Evolutionary conservation across 2,113 vertebrate genomes (phyloP), one percentile per base, ranked within the genome.

Genomic region (Microtus montanus): DNA sequence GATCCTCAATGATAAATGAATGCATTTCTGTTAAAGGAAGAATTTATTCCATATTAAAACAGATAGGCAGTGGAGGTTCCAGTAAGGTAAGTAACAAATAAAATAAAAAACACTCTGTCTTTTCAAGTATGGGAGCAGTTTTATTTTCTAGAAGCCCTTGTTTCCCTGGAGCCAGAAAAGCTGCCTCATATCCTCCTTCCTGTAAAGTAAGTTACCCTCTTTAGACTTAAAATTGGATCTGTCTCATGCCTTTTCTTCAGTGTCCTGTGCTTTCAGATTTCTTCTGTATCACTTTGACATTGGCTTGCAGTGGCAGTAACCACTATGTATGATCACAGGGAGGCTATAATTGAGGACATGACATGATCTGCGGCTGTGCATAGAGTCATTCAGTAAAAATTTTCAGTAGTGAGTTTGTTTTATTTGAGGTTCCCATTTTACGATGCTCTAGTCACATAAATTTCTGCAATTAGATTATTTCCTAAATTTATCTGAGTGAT

Each of bases 11-110:
- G 85, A 97, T 98, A 1, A 99, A 99, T 80, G 99, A 99, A 89
- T 98, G 98, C 93, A 99, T 99, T 95, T 98, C 98, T 41, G 98
- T 99, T 88, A 99, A 99, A 93, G 99, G 99, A 97, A 99, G 96
- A 95, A 98, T 99, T 93, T 99, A 99, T 98, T 99, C 99, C 92
- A 98, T 99, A 89, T 98, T 99, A 88, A 99, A 99, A 96, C 99
- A 99, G 98, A 99, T 99, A 96, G 99, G 99, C 75, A 99, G 99
- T 41, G 99, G 99, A 94, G 99, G 99, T 78, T 99, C 99, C 13
- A 99, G 99, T 98, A 99, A 99, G 99, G 99, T 99, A 98, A 98
- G 95, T 71, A 44, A 68, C 30, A 93, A 90, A 90, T 89, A 84
- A 87, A 84, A 85, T 95, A 92, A 84, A 94, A 87, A 87, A 84